These are phyloP conservation scores for Toxotes jaculatrix DNA, from an alignment of 2,113 vertebrate species.

Conservation along the genomic window DNA sequence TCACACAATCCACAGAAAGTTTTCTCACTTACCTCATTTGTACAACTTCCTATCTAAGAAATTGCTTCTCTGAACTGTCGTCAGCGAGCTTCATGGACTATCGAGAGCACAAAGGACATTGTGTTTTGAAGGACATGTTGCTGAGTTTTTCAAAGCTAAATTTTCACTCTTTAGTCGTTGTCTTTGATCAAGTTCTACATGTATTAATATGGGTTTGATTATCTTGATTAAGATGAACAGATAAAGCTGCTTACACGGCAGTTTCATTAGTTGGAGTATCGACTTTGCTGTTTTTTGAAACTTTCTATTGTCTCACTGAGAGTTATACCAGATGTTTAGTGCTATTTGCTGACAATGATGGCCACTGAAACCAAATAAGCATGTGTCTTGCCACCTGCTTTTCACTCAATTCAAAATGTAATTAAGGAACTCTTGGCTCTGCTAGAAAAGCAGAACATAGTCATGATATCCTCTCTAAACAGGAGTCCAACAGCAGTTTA, in stretches of 20 bases:
- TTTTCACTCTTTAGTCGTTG: background rate
- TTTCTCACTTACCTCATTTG: constrained; percentile 11
- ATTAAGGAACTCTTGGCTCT: background rate
- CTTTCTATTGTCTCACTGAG: background rate
- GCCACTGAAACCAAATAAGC: constrained; percentile 4
- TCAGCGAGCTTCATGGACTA: background rate
- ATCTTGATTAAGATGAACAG: background rate
- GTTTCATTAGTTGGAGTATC: background rate
- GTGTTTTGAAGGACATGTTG: background rate
- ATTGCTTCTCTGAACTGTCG: background rate
- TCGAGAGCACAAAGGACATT: background rate
- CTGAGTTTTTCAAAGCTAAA: background rate
- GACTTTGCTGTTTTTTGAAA: background rate
- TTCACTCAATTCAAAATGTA: constrained; percentile 11
- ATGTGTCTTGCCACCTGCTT: background rate
- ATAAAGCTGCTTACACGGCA: background rate
- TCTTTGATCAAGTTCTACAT: background rate
- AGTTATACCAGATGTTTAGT: constrained; percentile 13
- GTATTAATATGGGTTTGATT: background rate
- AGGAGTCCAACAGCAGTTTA: background rate
- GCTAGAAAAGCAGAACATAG: background rate
- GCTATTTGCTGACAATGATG: constrained; percentile 6
- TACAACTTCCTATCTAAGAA: background rate
- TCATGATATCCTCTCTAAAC: background rate
- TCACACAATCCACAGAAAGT: constrained; percentile 23